Evolutionary conservation across 2,797 vertebrate species (phyloP).

Genomic region (Intellagama lesueurii): DNA sequence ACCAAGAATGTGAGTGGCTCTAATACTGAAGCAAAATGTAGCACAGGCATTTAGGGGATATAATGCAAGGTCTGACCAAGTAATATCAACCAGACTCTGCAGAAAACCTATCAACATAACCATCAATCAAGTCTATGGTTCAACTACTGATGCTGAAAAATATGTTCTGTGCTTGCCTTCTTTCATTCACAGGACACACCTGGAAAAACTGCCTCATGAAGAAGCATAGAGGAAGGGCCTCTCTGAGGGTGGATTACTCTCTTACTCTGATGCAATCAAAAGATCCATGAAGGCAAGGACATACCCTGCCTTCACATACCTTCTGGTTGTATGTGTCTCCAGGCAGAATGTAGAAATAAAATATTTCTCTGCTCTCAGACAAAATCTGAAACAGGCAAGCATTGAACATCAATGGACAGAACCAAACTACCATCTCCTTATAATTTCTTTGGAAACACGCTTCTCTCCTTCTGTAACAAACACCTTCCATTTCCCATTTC

Average conservation of each 20-base stretch:
- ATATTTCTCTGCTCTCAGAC: not conserved
- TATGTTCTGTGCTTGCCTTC: not conserved
- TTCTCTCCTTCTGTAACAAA: not conserved
- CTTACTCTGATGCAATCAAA: not conserved
- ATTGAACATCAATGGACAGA: no score
- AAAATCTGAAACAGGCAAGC: no score
- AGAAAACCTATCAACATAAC: no score
- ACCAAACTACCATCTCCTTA: no score
- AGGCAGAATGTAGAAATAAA: not conserved
- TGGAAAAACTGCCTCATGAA: no score
- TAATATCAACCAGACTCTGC: no score
- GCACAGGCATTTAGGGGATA: no score
- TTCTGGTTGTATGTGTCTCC: not conserved
- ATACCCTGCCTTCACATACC: no score
- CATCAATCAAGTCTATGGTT: no score
- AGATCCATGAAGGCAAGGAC: not conserved
- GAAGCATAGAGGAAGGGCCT: not conserved
- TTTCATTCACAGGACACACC: no score
- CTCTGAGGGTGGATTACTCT: not conserved
- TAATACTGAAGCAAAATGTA: no score
- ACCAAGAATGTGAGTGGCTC: not conserved
- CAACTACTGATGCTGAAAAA: not conserved
- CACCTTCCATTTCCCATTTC: not conserved
- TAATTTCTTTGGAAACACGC: not conserved
- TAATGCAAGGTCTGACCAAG: no score